Evolutionary conservation across 2,113 vertebrate species (phyloP).

Genomic region (Lethenteron reissneri): DNA sequence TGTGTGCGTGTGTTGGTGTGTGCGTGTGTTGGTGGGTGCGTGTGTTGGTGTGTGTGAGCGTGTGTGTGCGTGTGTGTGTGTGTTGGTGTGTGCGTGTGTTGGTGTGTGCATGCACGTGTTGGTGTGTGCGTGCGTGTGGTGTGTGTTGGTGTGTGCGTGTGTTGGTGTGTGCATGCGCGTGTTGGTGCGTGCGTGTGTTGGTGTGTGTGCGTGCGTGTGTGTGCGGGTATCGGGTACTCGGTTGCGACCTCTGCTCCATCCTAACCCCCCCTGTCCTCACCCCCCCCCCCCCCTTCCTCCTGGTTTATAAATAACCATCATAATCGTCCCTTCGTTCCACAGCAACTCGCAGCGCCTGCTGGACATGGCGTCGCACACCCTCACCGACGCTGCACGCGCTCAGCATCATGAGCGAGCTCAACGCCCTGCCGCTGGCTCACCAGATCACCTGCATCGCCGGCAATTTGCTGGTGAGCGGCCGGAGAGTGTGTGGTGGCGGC

Average conservation of each 20-base stretch:
- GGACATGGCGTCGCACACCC: conserved; percentile 48
- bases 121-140: no score
- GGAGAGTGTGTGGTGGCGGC: not conserved
- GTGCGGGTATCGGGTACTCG: no score
- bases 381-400: conserved; percentile 73
- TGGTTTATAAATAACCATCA: not conserved
- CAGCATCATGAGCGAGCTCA: conserved; percentile 91
- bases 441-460: conserved; percentile 96
- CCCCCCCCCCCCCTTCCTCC: not conserved
- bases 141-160: no score
- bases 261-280: not conserved
- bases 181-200: no score
- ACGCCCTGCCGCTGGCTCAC: conserved; percentile 77
- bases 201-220: no score
- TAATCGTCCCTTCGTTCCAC: conserved; percentile 14
- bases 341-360: conserved; percentile 60
- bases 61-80: not conserved
- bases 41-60: no score
- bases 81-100: not conserved
- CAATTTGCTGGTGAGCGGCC: conserved; percentile 56
- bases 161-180: no score
- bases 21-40: no score
- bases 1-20: not conserved
- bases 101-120: no score
- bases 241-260: no score